These are phyloP conservation scores for Pholis gunnellus DNA, from an alignment of 2,113 vertebrate species.

Conservation along the genomic window DNA sequence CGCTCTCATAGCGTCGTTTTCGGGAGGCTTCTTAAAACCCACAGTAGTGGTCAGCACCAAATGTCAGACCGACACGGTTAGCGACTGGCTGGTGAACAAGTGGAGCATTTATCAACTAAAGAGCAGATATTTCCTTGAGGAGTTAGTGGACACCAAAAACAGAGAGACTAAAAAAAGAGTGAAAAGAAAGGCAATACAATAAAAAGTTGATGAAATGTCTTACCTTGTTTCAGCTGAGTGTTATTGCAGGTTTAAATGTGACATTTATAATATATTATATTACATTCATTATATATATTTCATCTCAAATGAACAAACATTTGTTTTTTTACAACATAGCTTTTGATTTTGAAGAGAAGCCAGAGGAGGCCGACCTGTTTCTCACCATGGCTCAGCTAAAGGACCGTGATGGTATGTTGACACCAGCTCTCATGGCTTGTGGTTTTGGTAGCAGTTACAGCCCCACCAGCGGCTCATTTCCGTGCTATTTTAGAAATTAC, in stretches of 20 bases:
- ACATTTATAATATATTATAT: not conserved
- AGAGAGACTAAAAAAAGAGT: not conserved
- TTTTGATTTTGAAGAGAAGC: not conserved
- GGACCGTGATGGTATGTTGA: constrained; percentile 48
- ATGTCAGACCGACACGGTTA: not conserved
- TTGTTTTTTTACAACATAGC: constrained; percentile 37
- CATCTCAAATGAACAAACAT: not conserved
- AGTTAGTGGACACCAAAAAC: not conserved
- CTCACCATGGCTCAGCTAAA: constrained; percentile 70
- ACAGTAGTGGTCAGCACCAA: not conserved
- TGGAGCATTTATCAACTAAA: not conserved
- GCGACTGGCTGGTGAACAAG: not conserved
- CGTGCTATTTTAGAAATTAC: not conserved
- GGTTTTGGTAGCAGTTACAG: not conserved
- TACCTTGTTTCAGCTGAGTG: not conserved
- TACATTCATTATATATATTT: not conserved
- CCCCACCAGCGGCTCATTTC: not conserved
- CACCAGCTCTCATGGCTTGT: not conserved
- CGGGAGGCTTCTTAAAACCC: not conserved
- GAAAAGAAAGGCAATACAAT: not conserved
- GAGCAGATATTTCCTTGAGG: not conserved
- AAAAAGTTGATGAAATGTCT: not conserved
- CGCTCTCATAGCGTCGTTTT: not conserved
- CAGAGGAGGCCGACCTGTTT: constrained; percentile 69
- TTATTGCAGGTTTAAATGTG: not conserved